A percentile compares a stretch with the other conserved stretches of the same genome.
These are phyloP conservation scores for Stenichneumon culpator DNA, from an alignment of 2,888 invertebrate species.

Conservation along the genomic window DNA sequence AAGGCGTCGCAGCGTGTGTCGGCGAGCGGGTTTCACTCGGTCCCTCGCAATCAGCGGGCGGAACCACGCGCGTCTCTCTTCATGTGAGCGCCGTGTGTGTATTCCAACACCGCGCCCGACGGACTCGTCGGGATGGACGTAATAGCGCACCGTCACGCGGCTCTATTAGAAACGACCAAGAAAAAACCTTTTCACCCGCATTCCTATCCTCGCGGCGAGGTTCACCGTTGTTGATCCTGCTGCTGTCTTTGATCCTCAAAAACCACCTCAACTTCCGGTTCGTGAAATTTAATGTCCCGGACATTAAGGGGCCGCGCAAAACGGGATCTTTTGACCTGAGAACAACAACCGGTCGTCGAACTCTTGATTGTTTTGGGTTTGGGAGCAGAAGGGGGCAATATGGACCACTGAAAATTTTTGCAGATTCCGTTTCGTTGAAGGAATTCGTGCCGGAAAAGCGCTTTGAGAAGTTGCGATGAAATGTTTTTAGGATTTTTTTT, in stretches of 20 bases:
- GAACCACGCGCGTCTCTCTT: constrained; percentile 44
- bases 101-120: constrained; percentile 16
- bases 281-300: background rate
- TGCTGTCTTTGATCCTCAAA: background rate
- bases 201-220: constrained; percentile 71
- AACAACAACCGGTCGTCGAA: background rate
- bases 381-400: too few species aligned
- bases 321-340: background rate
- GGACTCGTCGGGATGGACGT: constrained; percentile 61
- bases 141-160: constrained; percentile 79
- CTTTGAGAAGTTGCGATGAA: too few species aligned
- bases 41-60: constrained; percentile 50
- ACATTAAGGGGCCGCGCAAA: background rate
- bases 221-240: constrained; percentile 35
- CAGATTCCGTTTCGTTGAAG: too few species aligned
- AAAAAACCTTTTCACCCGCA: constrained; percentile 73
- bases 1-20: constrained; percentile 26
- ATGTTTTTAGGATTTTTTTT: too few species aligned
- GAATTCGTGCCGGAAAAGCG: too few species aligned
- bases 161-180: constrained; percentile 76
- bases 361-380: background rate
- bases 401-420: too few species aligned
- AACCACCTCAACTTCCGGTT: background rate
- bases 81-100: constrained; percentile 19
- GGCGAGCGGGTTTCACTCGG: constrained; percentile 29